Evolutionary conservation across 1,140 invertebrate genomes (phyloP), one percentile per base, ranked within the genome.

Genomic region (Drosophila equinoxialis): DNA sequence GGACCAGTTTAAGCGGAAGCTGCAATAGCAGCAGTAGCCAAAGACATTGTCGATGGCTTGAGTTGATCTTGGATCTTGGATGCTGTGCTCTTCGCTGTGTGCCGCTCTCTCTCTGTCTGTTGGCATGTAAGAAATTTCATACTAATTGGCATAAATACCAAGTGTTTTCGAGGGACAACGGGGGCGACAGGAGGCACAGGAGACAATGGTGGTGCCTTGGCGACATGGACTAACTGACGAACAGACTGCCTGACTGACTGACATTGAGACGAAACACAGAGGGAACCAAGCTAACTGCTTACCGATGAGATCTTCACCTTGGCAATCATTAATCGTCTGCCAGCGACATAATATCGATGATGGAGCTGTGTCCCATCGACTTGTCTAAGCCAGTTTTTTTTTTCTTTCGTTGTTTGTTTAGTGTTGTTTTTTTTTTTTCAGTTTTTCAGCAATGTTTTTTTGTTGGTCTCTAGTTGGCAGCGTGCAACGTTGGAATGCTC

Each of bases 71-170:
- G 70, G 55, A 74, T 39, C 37, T 39, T 39, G 37, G 37, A 39
- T 37, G 79, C 41, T 45, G 51, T 45, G 76, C 54, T 41, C 37
- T 11, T 11, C 37, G 41, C 64, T 74, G 41, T 17, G 17, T 17
- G 17, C 17, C 1, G 17, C 17, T 37, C 59, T 42, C 60, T 48
- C 39, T 59, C 80, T 89, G 84, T 89, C 84, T 80, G 84, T 67
- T 79, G 90, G 85, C 82, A 91, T 90, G 82, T 90, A 91, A 91
- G 90, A 91, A 91, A 91, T 91, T 91, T 91, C 90, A 91, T 91
- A 91, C 90, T 91, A 91, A 91, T 91, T 91, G 90, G 90, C 90
- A 91, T 91, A 91, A 91, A 91, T 91, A 91, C 90, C 90, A 91
- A 91, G 83, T 91, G 90, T 91, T 77, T 78, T 51, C 17, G 45